A percentile compares a stretch with the other conserved stretches of the same genome.
Evolutionary conservation across 2,797 vertebrate genomes (phyloP).

Genomic region (Australoheros facetus): DNA sequence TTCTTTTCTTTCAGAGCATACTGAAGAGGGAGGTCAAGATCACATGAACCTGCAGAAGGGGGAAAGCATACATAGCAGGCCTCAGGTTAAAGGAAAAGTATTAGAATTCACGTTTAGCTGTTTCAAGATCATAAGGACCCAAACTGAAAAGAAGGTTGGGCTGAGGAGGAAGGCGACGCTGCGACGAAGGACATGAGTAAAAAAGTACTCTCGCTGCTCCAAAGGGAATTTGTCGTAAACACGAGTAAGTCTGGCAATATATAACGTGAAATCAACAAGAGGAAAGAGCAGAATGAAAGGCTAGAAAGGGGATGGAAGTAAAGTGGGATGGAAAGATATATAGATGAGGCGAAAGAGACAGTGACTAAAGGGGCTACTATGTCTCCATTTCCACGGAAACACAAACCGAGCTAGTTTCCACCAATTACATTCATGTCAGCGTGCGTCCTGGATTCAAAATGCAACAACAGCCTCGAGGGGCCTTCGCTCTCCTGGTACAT

Average conservation of each 20-base stretch:
- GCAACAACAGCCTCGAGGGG: conserved; percentile 76
- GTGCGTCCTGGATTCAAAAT: conserved; percentile 76
- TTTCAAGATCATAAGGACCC: neutral
- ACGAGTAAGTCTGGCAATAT: conserved; percentile 28
- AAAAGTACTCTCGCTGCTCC: conserved; percentile 54
- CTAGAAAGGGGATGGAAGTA: conserved; percentile 17
- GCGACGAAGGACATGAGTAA: conserved; percentile 23
- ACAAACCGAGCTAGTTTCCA: conserved; percentile 74
- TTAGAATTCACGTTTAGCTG: conserved; percentile 13
- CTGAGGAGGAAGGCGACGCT: neutral
- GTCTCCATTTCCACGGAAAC: conserved; percentile 58
- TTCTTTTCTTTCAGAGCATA: conserved; percentile 20
- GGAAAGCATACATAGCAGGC: neutral
- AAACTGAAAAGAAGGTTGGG: neutral
- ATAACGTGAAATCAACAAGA: conserved; percentile 39
- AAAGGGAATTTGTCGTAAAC: conserved; percentile 48
- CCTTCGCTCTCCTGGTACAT: conserved; percentile 65
- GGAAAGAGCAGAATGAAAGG: conserved; percentile 19
- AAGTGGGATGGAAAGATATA: conserved; percentile 13
- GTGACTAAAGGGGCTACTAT: conserved; percentile 43
- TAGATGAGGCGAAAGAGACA: conserved; percentile 49
- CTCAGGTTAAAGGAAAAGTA: conserved; percentile 25
- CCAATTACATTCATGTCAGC: conserved; percentile 80
- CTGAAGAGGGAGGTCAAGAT: neutral
- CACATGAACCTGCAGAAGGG: neutral